These are phyloP conservation scores for Anarhynchus alexandrinus DNA, from an alignment of 2,113 vertebrate genomes.

Conservation along the genomic window DNA sequence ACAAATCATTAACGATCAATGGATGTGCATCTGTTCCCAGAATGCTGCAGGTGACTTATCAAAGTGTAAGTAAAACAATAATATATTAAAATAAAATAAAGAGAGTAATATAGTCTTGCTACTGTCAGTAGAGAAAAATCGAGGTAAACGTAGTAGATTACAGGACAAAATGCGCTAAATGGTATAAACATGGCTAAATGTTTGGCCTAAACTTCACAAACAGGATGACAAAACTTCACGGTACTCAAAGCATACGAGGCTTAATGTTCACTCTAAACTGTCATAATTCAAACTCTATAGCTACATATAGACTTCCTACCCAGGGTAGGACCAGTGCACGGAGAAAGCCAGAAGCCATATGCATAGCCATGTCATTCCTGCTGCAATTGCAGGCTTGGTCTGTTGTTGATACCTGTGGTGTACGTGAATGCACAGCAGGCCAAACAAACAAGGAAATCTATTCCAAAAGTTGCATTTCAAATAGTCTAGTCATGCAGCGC, in stretches of 20 bases:
- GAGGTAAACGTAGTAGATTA: neutral
- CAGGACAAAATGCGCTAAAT: neutral
- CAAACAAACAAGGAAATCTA: neutral
- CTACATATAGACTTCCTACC: too few relatives aligned
- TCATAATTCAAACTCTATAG: neutral
- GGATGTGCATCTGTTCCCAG: neutral
- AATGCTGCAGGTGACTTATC: neutral
- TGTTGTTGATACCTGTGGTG: fast-evolving
- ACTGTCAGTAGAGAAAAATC: neutral
- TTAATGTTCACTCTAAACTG: neutral
- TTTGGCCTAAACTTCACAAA: neutral
- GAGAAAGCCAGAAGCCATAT: neutral
- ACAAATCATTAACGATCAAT: neutral
- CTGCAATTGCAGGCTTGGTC: neutral
- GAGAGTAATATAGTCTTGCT: neutral
- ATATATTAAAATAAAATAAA: neutral
- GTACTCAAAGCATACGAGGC: neutral
- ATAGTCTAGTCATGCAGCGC: neutral
- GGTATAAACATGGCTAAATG: neutral
- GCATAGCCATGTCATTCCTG: neutral
- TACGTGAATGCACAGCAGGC: neutral
- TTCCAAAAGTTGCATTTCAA: constrained; percentile 3
- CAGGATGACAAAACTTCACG: neutral
- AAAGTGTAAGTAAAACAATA: neutral
- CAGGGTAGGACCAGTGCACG: neutral